Evolutionary conservation across 2,113 vertebrate genomes (phyloP).

Genomic region (Electrona antarctica): DNA sequence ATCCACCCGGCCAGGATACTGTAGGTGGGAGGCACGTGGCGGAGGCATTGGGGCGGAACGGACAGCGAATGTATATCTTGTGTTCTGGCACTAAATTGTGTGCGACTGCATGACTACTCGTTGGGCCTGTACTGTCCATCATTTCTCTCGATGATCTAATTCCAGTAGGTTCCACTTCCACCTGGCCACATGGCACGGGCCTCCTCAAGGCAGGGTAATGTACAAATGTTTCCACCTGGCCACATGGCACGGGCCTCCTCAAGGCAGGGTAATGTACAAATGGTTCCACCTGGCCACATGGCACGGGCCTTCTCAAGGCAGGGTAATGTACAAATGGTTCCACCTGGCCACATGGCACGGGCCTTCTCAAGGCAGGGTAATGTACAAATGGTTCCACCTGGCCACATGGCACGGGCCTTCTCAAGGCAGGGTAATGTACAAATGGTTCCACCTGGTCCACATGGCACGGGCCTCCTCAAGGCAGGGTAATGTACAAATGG

Average conservation of each 20-base stretch:
- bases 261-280: conserved; percentile 5
- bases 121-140: conserved; percentile 60
- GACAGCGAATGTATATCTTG: conserved; percentile 44
- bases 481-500: conserved; percentile 6
- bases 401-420: conserved; percentile 41
- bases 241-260: conserved; percentile 45
- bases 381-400: conserved; percentile 47
- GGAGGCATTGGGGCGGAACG: conserved; percentile 28
- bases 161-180: conserved; percentile 69
- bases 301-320: conserved; percentile 40
- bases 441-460: conserved; percentile 56
- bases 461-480: conserved; percentile 37
- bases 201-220: conserved; percentile 27
- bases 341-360: conserved; percentile 51
- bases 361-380: conserved; percentile 37
- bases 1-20: conserved; percentile 12
- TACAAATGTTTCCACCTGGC: conserved; percentile 51
- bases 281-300: conserved; percentile 54
- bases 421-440: conserved; percentile 16
- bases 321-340: conserved; percentile 15
- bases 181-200: conserved; percentile 48
- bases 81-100: conserved; percentile 58
- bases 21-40: conserved; percentile 13
- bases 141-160: conserved; percentile 68
- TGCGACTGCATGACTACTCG: conserved; percentile 55